Percentiles rank a stretch among this genome's conserved stretches.
Evolutionary conservation across 1,140 invertebrate genomes (phyloP).

Genomic region (Melitaea cinxia): DNA sequence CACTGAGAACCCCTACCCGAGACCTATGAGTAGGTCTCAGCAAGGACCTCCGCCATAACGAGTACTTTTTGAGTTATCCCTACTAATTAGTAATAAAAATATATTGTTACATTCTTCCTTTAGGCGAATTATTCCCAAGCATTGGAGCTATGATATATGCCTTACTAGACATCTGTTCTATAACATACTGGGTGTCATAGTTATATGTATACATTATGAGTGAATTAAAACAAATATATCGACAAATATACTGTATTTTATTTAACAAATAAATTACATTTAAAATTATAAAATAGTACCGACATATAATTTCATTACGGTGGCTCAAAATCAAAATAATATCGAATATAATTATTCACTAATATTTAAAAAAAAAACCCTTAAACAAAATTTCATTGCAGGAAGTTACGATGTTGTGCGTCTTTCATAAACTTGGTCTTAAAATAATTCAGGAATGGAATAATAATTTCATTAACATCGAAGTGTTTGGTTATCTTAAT

Average conservation of each 20-base stretch:
- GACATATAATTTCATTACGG: conserved; percentile 70
- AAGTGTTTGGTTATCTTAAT: conserved; percentile 57
- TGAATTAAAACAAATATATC: conserved; percentile 44
- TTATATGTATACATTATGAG: too few species aligned
- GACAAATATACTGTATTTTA: conserved; percentile 79
- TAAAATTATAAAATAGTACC: conserved; percentile 70
- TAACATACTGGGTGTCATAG: too few species aligned
- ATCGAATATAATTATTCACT: conserved; percentile 47
- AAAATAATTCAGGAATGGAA: conserved; percentile 50
- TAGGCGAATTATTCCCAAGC: too few species aligned
- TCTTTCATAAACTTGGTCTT: conserved; percentile 42
- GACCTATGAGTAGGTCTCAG: too few species aligned
- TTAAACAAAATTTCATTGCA: conserved; percentile 38
- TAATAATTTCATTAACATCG: conserved; percentile 51
- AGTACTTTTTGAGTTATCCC: background rate
- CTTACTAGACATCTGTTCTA: too few species aligned
- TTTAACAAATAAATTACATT: conserved; percentile 78
- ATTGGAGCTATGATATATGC: too few species aligned
- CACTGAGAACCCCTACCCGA: too few species aligned
- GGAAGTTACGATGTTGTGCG: conserved; percentile 60
- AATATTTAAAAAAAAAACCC: conserved; percentile 39
- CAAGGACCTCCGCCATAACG: too few species aligned
- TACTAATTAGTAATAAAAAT: too few species aligned
- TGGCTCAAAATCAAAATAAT: conserved; percentile 46
- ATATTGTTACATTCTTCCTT: too few species aligned